Evolutionary conservation across 2,888 invertebrate species (phyloP).

Genomic region (Polymixis flavicincta): DNA sequence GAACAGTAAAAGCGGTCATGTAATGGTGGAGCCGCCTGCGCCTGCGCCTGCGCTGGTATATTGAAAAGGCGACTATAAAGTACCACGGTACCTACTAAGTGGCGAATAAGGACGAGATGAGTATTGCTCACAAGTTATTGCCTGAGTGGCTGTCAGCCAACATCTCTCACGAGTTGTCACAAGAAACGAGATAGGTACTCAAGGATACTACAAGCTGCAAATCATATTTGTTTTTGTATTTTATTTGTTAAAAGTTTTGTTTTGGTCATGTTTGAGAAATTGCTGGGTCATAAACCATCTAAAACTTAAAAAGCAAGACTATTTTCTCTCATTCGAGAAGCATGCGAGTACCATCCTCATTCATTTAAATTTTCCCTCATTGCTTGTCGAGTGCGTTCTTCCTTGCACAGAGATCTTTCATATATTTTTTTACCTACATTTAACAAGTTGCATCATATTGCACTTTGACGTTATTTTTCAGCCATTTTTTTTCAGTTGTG

Average conservation of each 20-base stretch:
- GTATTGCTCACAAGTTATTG: neutral
- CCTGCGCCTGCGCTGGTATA: slow-evolving; percentile 1
- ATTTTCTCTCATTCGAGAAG: neutral
- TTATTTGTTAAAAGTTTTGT: neutral
- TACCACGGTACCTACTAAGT: neutral
- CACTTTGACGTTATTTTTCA: neutral
- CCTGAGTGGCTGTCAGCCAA: neutral
- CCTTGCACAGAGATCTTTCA: neutral
- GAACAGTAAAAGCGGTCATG: slow-evolving; percentile 33
- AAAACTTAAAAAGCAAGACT: neutral
- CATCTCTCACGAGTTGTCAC: neutral
- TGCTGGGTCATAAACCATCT: neutral
- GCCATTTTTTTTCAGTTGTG: neutral
- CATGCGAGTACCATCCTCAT: neutral
- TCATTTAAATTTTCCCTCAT: neutral
- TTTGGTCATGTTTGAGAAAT: neutral
- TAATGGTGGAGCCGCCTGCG: neutral
- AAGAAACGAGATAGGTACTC: neutral
- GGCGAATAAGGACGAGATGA: slow-evolving; percentile 6
- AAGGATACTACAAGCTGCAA: neutral
- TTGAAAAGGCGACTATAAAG: slow-evolving; percentile 23
- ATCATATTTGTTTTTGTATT: neutral
- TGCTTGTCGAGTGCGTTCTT: neutral
- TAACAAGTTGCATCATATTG: neutral
- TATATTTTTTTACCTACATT: neutral